These are phyloP conservation scores for Cephus spinipes DNA, from an alignment of 2,888 invertebrate species.

Conservation along the genomic window DNA sequence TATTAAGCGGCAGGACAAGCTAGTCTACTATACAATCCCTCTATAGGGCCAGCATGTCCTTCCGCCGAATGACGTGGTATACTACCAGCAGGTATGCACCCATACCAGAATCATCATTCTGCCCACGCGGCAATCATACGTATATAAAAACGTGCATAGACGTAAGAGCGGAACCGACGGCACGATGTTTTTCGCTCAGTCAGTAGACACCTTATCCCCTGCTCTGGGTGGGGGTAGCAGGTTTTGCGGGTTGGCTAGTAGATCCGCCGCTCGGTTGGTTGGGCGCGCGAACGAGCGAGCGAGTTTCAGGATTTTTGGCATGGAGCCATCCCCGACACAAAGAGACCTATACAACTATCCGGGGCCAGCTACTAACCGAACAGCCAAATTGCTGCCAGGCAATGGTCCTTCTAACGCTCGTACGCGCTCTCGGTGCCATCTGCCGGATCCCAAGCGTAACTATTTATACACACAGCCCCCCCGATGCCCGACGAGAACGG, in stretches of 20 bases:
- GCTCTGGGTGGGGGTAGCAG: conserved; percentile 37
- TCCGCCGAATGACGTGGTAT: too few relatives aligned
- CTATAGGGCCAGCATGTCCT: not conserved
- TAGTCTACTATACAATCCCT: not conserved
- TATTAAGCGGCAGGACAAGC: not conserved
- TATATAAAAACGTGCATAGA: not conserved
- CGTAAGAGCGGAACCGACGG: not conserved
- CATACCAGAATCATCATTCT: not conserved
- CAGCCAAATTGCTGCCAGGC: conserved; percentile 25
- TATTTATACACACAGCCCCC: not conserved
- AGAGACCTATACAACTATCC: conserved; percentile 42
- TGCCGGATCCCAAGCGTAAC: not conserved
- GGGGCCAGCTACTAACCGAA: conserved; percentile 21
- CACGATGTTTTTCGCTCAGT: conserved; percentile 37
- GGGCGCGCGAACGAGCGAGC: conserved; percentile 47
- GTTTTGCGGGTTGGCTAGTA: conserved; percentile 59
- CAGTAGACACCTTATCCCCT: conserved; percentile 40
- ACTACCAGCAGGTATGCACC: not conserved
- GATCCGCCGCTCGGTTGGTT: conserved; percentile 9
- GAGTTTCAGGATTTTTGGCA: conserved; percentile 54
- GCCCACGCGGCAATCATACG: not conserved
- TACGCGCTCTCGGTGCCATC: not conserved
- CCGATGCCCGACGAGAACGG: not conserved
- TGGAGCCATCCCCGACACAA: conserved; percentile 48
- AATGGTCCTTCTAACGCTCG: not conserved